Evolutionary conservation across 1,140 invertebrate genomes (phyloP).

Genomic region (Euwallacea similis): DNA sequence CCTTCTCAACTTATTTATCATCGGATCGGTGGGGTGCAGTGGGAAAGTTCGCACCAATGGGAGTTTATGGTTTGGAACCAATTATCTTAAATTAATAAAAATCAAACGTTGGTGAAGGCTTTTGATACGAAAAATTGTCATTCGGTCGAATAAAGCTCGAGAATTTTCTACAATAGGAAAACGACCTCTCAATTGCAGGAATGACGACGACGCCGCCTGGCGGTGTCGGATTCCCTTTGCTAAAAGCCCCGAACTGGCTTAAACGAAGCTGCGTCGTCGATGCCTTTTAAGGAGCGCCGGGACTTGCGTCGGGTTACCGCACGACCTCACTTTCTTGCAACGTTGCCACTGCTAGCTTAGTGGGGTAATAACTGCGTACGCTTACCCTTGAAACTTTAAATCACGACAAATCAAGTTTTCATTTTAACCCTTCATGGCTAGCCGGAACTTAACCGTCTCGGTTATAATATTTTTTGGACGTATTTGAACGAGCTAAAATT

Average conservation of each 20-base stretch:
- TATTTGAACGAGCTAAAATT: slow-evolving; percentile 9
- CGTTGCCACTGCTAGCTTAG: slow-evolving; percentile 22
- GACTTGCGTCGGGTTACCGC: slow-evolving; percentile 49
- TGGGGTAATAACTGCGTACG: slow-evolving; percentile 6
- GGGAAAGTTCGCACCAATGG: no score
- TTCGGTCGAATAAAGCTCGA: no score
- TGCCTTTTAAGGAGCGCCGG: slow-evolving; percentile 51
- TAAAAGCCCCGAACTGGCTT: slow-evolving; percentile 28
- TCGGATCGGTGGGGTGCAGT: no score
- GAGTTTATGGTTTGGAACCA: no score
- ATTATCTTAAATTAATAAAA: no score
- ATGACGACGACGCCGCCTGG: slow-evolving; percentile 3
- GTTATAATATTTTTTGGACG: background rate
- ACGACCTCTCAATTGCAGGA: background rate
- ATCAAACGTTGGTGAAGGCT: no score
- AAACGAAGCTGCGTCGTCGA: slow-evolving; percentile 35
- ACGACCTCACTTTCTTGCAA: slow-evolving; percentile 33
- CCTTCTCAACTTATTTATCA: no score
- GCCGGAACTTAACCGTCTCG: background rate
- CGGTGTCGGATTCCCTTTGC: slow-evolving; percentile 16
- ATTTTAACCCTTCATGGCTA: background rate
- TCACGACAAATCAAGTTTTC: background rate
- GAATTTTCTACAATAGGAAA: background rate
- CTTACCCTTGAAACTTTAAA: background rate
- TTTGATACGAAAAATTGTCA: no score